Evolutionary conservation across 2,113 vertebrate genomes (phyloP).

Genomic region (Corythoichthys intestinalis): DNA sequence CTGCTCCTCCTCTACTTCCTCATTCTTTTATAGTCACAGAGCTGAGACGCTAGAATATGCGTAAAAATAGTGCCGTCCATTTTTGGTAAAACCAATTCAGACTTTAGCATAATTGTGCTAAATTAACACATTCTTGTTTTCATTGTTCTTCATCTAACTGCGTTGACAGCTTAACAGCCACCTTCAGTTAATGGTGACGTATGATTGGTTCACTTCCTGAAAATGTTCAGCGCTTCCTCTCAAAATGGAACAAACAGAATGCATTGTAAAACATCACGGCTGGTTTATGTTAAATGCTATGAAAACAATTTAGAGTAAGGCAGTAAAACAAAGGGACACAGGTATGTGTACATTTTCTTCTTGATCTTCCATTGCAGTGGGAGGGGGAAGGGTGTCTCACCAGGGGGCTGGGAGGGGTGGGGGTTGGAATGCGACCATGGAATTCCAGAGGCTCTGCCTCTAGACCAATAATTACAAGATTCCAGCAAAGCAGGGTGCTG

Average conservation of each 20-base stretch:
- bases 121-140: slow-evolving; percentile 14
- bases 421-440: slow-evolving; percentile 68
- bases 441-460: slow-evolving; percentile 69
- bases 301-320: not conserved
- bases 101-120: not conserved
- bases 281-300: slow-evolving; percentile 10
- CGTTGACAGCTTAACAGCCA: slow-evolving; percentile 27
- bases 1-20: slow-evolving; percentile 36
- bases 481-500: slow-evolving; percentile 53
- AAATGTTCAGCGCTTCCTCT: slow-evolving; percentile 25
- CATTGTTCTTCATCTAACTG: slow-evolving; percentile 26
- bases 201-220: slow-evolving; percentile 21
- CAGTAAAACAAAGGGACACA: slow-evolving; percentile 21
- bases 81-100: not conserved
- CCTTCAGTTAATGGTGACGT: slow-evolving; percentile 31
- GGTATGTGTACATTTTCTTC: slow-evolving; percentile 60
- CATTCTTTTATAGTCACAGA: slow-evolving; percentile 48
- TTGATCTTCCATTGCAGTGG: slow-evolving; percentile 39
- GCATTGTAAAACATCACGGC: slow-evolving; percentile 3
- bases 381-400: slow-evolving; percentile 46
- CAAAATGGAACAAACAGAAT: slow-evolving; percentile 2
- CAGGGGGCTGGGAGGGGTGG: slow-evolving; percentile 43
- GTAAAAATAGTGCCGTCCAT: not conserved
- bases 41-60: slow-evolving; percentile 11
- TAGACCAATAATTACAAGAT: slow-evolving; percentile 70